Base-by-base conservation (phyloP, 2,797 vertebrate genomes). In the Takifugu rubripes region DNA sequence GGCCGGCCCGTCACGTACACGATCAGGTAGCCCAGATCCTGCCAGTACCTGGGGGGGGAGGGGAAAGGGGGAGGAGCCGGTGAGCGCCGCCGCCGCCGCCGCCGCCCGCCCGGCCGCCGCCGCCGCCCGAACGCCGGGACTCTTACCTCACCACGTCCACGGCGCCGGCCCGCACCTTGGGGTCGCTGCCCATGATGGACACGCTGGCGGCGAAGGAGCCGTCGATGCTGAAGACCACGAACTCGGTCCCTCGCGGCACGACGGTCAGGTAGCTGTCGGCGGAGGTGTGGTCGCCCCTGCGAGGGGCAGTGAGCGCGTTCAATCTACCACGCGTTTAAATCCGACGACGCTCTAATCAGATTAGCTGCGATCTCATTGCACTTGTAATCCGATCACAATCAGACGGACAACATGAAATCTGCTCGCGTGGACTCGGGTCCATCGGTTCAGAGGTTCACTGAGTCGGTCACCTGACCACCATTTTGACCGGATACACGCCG, bases 101-200 rank as follows among this genome's bases (percentile, higher is more conserved):
- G 11, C 33, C 9, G 2, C 33, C 33, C n/a, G 33, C 36, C 36
- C n/a, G n/a, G 5, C 36, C 3, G 10, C 36, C 36, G 2, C 36
- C 0, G 36, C 36, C 36, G 36, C 36, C 36, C 36, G 31, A 5
- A 10, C 36, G 10, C 12, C 2, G 12, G 36, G 29, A 50, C 51
- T 44, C 62, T 54, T 75, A 99, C 97, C 97, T 94, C 74, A 98
- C 97, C 52, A 99, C 96, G 0, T 99, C 97, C 48, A 98, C 97
- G 0, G 96, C 97, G 56, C 97, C 97, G 0, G 97, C 96, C 5
- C 97, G 89, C 57, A 99, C 97, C 85, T 99, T 98, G 46, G 97
- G 97, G 84, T 99, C 97, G 0, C 97, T 99, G 74, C 97, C 97
- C 97, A 99, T 99, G 79, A 99, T 98, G 36, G 97, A 99, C 40